Base-by-base conservation (phyloP, 1,140 invertebrate genomes). In the Penaeus chinensis region DNA sequence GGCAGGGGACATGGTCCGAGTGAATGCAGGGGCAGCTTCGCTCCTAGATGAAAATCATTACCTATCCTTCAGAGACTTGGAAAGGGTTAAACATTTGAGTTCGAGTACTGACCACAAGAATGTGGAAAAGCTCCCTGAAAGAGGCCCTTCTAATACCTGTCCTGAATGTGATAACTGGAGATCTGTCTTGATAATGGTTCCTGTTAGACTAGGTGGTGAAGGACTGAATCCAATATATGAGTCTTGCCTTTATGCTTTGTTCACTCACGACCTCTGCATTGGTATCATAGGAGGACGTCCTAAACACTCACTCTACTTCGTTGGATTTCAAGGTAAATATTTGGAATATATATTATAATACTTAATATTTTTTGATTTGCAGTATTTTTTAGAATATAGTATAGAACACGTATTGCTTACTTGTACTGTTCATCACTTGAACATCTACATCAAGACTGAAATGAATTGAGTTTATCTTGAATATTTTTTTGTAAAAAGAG, bases 281-380 rank as follows among this genome's bases (percentile, higher is more conserved):
- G 97, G 97, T 37, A 95, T 98, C 66, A 98, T 98, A 91, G 97
- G 97, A 5, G 97, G 97, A 13, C 94, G 96, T 91, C 97, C 97
- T 5, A 96, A 96, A 91, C 97, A 98, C 93, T 97, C 97, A 18
- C 92, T 98, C 10, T 98, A 98, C 92, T 98, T 98, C 93, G 94
- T 98, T 81, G 97, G 97, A 32, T 98, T 95, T 91, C 96, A 98
- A 94, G 94, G 89, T 90, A 69, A n/a, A 65, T 37, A 22, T 78
- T 61, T n/a, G n/a, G 32, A 54, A 42, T 7, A 20, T 24, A 47
- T 69, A 69, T 0, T 22, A 2, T 83, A 16, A 37, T 60, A 4
- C 2, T 16, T 13, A 47, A 62, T 24, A n/a, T 47, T 79, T 47
- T 27, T 63, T 63, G 20, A 19, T 18, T 32, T 2, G 2, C 32